Evolutionary conservation across 1,140 invertebrate species (phyloP), one percentile per base, ranked within the genome.

Genomic region (Campoletis sonorensis): DNA sequence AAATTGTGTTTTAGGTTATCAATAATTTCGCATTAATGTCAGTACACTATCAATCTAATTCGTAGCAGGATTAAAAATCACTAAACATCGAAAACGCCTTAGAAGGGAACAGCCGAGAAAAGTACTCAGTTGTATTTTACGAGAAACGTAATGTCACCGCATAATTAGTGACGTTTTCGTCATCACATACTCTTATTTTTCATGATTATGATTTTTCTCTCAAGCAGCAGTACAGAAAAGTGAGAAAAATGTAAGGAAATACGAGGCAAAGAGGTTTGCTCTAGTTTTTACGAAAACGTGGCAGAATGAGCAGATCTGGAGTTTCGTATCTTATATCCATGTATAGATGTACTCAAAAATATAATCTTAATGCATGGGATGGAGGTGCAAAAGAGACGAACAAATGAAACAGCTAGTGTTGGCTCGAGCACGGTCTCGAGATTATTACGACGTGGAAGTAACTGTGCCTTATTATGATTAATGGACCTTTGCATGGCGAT

Each of bases 381-480:
- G 23, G 27, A 37, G 71, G 51, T 76, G 67, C 54, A 73, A 54
- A 82, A 79, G 54, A 67, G 23, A 83, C 51, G 71, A 82, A 77
- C 81, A 83, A 83, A 83, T 83, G 81, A 71, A 73, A 80, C 72
- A 78, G 81, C 61, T 27, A n/a, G 79, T 37, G 49, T 64, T 49
- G 49, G 71, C 72, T 82, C 58, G 64, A 33, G 73, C n/a, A 71
- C 75, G 11, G 61, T 79, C 75, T 84, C 68, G 78, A 85, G 82
- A 85, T 84, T 79, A 82, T 75, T 30, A 82, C 58, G 84, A 84
- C 67, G 58, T 67, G 81, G 83, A 83, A 84, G 84, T 88, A 87
- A 86, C 83, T 78, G 83, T 70, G 51, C 73, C 84, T 71, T 71
- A 87, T 71, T 71, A 87, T 89, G 86, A 89, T 88, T 87, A 88